Evolutionary conservation across 1,140 invertebrate genomes (phyloP), one percentile per base, ranked within the genome.

Genomic region (Monochamus saltuarius): DNA sequence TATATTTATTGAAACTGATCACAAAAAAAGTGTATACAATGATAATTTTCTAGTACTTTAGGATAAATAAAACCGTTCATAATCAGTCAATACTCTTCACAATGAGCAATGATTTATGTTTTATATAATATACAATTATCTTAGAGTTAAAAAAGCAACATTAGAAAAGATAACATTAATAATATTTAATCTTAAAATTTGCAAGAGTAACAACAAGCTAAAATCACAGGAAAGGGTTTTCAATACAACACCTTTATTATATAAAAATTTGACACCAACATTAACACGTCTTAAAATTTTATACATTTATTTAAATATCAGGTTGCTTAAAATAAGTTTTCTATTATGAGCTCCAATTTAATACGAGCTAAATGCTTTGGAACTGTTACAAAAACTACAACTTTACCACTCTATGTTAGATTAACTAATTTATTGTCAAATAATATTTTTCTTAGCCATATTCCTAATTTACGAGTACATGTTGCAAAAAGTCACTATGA

Each of bases 191-290:
- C 34, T 65, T 67, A 67, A 67, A 67, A 65, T 67, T 61, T 67
- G 51, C 59, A 64, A 53, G 56, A 58, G 39, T 62, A 65, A 67
- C 64, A 65, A 65, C 63, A 67, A 67, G 66, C 66, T 65, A 65
- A 19, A 62, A 65, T 65, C 63, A 65, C 63, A 65, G 63, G 59
- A 65, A 56, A 62, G 52, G 59, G 59, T 56, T 51, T 29, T 49
- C 46, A 58, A 58, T 14, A 17, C 11, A 16, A 49, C 11, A n/a
- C 14, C 46, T 49, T 22, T 29, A 29, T 29, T 29, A 29, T 29
- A 29, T 29, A 29, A 29, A 29, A 49, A 19, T 19, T 2, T 3
- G 16, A 42, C n/a, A 42, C 39, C n/a, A 42, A 29, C 22, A 42
- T 13, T 42, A 42, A 42, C 39, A 42, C 2, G 2, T 42, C 7